Conservation (phyloP, 1,140 invertebrate species). For the Drosophila ambigua region DNA sequence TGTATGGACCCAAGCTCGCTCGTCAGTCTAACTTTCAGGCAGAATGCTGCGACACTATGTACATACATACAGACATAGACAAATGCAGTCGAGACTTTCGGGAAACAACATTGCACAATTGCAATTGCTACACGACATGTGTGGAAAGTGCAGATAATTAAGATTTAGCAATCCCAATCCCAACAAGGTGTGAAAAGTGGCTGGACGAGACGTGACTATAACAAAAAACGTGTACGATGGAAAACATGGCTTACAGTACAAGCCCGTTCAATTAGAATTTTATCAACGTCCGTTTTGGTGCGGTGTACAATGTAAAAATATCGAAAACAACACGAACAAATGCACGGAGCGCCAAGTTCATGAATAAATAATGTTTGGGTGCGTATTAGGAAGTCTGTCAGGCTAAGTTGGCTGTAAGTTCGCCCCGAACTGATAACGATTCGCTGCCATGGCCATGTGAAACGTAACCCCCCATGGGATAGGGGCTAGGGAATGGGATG, state of each 20-base stretch:
- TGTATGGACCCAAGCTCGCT: too few species aligned
- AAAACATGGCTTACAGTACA: conserved; percentile 15
- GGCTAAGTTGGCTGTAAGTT: not conserved
- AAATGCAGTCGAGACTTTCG: conserved; percentile 24
- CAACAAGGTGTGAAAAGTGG: conserved; percentile 57
- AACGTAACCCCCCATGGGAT: conserved; percentile 33
- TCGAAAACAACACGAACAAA: conserved; percentile 65
- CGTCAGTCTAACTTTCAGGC: too few species aligned
- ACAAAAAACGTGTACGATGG: conserved; percentile 29
- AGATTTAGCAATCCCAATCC: conserved; percentile 20
- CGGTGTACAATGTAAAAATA: conserved; percentile 29
- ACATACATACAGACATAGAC: too few species aligned
- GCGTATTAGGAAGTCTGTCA: conserved; percentile 64
- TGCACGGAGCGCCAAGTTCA: conserved; percentile 39
- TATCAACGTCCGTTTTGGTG: conserved; percentile 49
- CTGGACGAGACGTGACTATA: conserved; percentile 60
- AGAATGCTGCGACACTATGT: too few species aligned
- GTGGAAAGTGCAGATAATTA: conserved; percentile 43
- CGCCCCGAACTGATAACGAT: conserved; percentile 18
- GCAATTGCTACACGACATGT: conserved; percentile 25
- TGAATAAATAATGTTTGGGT: conserved; percentile 54
- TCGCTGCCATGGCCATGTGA: conserved; percentile 17
- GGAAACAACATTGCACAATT: conserved; percentile 14
- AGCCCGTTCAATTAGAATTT: conserved; percentile 59
- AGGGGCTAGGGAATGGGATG: not conserved